Conservation (phyloP, 2,113 vertebrate genomes). For the Rostratula benghalensis region DNA sequence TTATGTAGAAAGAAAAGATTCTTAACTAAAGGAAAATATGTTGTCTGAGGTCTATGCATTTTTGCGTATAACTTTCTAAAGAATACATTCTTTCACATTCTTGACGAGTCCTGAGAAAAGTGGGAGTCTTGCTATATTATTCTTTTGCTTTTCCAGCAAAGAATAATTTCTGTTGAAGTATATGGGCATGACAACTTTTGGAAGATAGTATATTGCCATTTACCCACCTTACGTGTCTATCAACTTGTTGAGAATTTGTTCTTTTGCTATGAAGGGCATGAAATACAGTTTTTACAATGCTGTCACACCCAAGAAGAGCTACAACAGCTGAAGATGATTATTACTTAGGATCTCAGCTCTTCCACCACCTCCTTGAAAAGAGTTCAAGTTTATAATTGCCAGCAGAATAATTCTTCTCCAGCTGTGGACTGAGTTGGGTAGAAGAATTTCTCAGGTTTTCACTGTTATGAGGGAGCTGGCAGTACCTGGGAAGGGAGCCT, state of each 20-base stretch:
- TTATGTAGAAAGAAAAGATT: background rate
- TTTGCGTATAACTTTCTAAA: background rate
- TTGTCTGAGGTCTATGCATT: background rate
- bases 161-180: background rate
- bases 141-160: background rate
- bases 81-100: background rate
- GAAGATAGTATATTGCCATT: background rate
- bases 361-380: background rate
- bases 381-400: background rate
- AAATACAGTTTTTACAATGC: background rate
- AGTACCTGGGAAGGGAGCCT: background rate
- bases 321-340: background rate
- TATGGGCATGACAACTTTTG: background rate
- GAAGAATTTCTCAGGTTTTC: background rate
- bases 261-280: background rate
- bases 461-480: background rate
- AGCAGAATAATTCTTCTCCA: background rate
- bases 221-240: background rate
- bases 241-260: background rate
- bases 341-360: background rate
- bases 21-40: background rate
- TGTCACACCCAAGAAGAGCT: background rate
- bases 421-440: background rate
- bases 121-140: background rate
- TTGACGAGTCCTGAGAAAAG: background rate